Evolutionary conservation across 2,113 vertebrate genomes (phyloP).

Genomic region (Columbina picui): DNA sequence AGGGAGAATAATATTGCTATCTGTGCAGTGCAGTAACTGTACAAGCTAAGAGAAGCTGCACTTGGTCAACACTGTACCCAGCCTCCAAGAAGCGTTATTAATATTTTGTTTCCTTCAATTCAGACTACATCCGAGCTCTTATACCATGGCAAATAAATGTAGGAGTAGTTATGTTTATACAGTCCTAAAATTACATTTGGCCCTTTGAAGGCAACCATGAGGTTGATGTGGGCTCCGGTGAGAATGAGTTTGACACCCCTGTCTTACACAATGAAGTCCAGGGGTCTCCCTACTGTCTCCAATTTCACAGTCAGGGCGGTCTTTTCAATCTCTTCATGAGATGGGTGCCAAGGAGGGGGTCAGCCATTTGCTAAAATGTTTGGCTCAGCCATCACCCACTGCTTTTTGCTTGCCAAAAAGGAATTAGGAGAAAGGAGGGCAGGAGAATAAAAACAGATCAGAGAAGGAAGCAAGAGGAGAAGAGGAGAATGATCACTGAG

Average conservation of each 20-base stretch:
- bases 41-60: neutral
- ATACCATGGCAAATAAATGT: no score
- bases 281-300: conserved; percentile 20
- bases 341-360: neutral
- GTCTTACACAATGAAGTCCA: neutral
- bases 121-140: neutral
- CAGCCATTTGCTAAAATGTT: neutral
- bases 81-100: neutral
- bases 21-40: neutral
- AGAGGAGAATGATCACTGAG: neutral
- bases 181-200: no score
- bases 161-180: no score
- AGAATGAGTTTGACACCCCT: no score
- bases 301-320: conserved; percentile 42
- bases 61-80: neutral
- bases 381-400: neutral
- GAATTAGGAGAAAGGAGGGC: neutral
- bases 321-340: conserved; percentile 27
- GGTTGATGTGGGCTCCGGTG: no score
- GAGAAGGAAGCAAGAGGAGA: neutral
- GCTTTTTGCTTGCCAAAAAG: neutral
- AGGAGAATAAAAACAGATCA: neutral
- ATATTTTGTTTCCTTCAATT: neutral
- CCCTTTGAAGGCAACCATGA: no score
- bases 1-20: neutral